These are phyloP conservation scores for Caenorhabditis sp. DNA, from an alignment of 2,888 invertebrate genomes.

Conservation along the genomic window DNA sequence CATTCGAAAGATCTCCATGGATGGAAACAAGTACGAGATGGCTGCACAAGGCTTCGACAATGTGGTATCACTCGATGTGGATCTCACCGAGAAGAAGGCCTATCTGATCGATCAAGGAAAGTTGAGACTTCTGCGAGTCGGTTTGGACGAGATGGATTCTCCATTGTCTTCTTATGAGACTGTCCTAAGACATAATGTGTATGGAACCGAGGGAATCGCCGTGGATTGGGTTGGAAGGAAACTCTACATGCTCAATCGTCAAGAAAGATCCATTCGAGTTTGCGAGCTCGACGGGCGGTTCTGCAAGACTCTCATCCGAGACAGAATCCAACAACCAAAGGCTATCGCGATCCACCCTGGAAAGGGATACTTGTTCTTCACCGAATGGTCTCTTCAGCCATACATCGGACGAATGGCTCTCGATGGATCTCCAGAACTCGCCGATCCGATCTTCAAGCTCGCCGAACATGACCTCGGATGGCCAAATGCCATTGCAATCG, in stretches of 20 bases:
- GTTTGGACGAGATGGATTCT: conserved; percentile 77
- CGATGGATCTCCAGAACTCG: conserved; percentile 89
- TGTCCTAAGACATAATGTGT: conserved; percentile 93
- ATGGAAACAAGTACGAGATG: conserved; percentile 91
- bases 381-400: conserved; percentile 93
- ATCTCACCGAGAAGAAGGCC: conserved; percentile 88
- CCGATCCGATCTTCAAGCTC: conserved; percentile 85
- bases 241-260: conserved; percentile 96
- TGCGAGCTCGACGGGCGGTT: conserved; percentile 94
- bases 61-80: conserved; percentile 96
- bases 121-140: conserved; percentile 80
- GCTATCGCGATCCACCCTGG: conserved; percentile 96
- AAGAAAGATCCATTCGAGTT: conserved; percentile 95
- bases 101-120: conserved; percentile 94
- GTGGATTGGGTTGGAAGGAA: conserved; percentile 97
- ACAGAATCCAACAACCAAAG: conserved; percentile 93
- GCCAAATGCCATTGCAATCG: conserved; percentile 98
- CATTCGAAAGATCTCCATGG: conserved; percentile 94
- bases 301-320: conserved; percentile 89
- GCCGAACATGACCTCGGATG: conserved; percentile 96
- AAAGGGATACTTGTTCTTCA: conserved; percentile 89
- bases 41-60: conserved; percentile 92
- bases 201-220: conserved; percentile 96
- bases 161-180: conserved; percentile 87
- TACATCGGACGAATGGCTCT: conserved; percentile 97